Evolutionary conservation across 2,888 invertebrate genomes (phyloP).

Genomic region (Spisula subtruncata): DNA sequence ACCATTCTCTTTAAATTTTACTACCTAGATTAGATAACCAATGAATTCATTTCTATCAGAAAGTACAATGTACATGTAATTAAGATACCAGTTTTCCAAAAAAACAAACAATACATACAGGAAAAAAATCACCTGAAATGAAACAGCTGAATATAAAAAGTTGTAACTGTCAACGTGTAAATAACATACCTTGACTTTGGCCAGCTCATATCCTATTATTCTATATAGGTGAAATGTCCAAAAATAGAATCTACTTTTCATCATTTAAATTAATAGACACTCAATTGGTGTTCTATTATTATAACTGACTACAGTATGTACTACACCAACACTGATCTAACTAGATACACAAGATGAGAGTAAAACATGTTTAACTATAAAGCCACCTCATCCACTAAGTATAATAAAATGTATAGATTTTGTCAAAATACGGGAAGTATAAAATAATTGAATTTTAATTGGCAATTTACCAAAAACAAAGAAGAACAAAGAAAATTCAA

Average conservation of each 20-base stretch:
- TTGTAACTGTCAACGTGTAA: background rate
- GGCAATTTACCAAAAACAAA: slow-evolving; percentile 38
- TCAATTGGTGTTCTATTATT: background rate
- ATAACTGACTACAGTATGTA: background rate
- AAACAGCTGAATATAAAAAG: background rate
- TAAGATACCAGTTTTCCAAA: background rate
- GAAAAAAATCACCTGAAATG: background rate
- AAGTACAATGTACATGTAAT: background rate
- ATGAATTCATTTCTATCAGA: too few species aligned
- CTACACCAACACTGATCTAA: background rate
- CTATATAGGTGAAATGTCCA: slow-evolving; percentile 7
- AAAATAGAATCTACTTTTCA: background rate
- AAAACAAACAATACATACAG: background rate
- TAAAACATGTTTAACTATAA: background rate
- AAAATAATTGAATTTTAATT: slow-evolving; percentile 1
- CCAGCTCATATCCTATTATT: background rate
- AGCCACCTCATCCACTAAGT: background rate
- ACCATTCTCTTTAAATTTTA: too few species aligned
- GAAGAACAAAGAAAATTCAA: background rate
- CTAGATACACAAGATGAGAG: background rate
- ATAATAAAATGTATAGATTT: background rate
- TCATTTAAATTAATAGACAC: background rate
- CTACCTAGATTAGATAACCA: too few species aligned
- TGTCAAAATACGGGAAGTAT: background rate
- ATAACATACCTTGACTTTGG: slow-evolving; percentile 10